Base-by-base conservation (phyloP, 2,888 invertebrate genomes). In the Penaeus monodon region DNA sequence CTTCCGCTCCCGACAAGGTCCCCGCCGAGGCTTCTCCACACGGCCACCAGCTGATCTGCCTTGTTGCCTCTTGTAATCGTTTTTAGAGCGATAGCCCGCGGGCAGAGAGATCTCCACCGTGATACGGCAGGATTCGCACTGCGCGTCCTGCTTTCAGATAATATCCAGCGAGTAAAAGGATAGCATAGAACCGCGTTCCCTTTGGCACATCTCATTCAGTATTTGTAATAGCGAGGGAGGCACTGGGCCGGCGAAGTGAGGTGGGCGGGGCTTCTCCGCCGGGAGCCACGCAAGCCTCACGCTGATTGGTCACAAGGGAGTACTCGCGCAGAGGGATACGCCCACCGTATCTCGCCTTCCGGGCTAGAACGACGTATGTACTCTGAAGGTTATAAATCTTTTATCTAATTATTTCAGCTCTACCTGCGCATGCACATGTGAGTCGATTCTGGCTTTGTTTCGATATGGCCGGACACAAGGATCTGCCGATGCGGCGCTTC, bases 131-230 rank as follows among this genome's bases (percentile, higher is more conserved):
- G 76, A 76, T 81, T 85, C 81, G 85, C 85, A 85, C 85, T 85
- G 85, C 85, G 73, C 57, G 85, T 81, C 81, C 73, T 33, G 64
- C 85, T 80, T 64, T 70, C 70, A 81, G 85, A 85, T 85, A 81
- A 85, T 85, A 81, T 85, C 81, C 81, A 81, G 76, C 81, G 49
- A 64, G 81, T 74, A 81, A 81, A 77, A 66, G 85, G 85, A 85
- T 76, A 57, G 81, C 85, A 85, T 81, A 74, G 85, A 73, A 74
- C 70, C 76, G 81, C 81, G 85, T 85, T 85, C 85, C 81, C 85
- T 85, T 85, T 85, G 85, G 85, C 85, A 85, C 81, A 81, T 85
- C 85, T 85, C 85, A 85, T 85, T 85, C 85, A 81, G 85, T 85
- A 85, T 85, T 85, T 85, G 85, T 85, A 85, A 81, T 74, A 81